Evolutionary conservation across 2,888 invertebrate species (phyloP).

Genomic region (Cheilosia impressa): DNA sequence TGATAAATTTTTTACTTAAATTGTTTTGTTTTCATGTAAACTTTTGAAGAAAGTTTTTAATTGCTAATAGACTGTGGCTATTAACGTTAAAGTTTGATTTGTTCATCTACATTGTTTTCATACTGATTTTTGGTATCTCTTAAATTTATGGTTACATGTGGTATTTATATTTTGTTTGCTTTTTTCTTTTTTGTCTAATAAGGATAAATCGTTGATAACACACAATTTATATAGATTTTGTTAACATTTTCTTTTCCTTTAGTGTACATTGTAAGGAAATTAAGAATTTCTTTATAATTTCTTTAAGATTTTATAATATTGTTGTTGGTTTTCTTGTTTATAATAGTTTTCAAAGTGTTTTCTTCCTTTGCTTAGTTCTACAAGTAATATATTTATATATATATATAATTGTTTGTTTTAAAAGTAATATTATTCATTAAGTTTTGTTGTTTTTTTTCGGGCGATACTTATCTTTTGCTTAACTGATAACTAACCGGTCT

Average conservation of each 20-base stretch:
- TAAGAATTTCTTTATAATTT: conserved; percentile 26
- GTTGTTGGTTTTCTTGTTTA: conserved; percentile 38
- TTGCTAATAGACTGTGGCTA: conserved; percentile 32
- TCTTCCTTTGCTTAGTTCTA: conserved; percentile 42
- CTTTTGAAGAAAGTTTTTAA: conserved; percentile 25
- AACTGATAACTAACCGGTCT: conserved; percentile 71
- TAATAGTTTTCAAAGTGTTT: conserved; percentile 11
- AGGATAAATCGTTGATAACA: conserved; percentile 72
- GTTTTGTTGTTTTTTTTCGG: conserved; percentile 45
- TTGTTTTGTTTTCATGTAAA: conserved; percentile 11
- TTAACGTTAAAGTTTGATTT: conserved; percentile 19
- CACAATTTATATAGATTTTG: conserved; percentile 66
- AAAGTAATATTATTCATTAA: conserved; percentile 41
- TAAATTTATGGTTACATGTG: conserved; percentile 59
- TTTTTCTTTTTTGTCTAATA: conserved; percentile 5
- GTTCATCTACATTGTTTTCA: conserved; percentile 29
- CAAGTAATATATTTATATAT: conserved; percentile 31
- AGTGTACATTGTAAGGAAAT: conserved; percentile 37
- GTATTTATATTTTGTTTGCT: not conserved
- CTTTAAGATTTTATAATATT: conserved; percentile 49
- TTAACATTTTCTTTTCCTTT: conserved; percentile 51
- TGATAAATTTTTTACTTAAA: conserved; percentile 23
- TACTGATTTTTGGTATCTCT: conserved; percentile 50
- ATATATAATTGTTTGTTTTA: conserved; percentile 15
- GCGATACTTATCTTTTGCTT: conserved; percentile 75